Conservation (phyloP, 1,140 invertebrate genomes). For the Zaprionus taronus region DNA sequence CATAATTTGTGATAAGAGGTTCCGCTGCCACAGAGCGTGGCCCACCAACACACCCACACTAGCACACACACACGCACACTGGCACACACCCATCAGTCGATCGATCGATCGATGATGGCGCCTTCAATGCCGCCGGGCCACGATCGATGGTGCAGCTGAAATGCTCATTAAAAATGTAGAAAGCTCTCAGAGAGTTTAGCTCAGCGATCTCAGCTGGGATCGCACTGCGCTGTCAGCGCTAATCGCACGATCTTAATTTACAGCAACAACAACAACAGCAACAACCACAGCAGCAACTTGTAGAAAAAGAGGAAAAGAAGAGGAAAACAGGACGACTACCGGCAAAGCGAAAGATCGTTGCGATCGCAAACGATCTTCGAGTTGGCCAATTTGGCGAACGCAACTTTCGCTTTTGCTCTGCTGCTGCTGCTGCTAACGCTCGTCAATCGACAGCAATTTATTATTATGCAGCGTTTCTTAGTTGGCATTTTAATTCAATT, state of each 20-base stretch:
- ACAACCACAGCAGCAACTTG: constrained; percentile 40
- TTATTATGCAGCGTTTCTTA: constrained; percentile 74
- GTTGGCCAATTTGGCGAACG: constrained; percentile 73
- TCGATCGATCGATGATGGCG: constrained; percentile 39
- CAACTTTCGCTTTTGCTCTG: constrained; percentile 73
- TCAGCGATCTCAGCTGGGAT: constrained; percentile 44
- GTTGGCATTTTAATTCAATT: constrained; percentile 79
- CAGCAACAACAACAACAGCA: constrained; percentile 64
- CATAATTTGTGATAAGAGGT: constrained; percentile 56
- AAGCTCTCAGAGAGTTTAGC: constrained; percentile 63
- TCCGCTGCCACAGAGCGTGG: constrained; percentile 11
- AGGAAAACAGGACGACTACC: constrained; percentile 53
- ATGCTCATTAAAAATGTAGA: constrained; percentile 82
- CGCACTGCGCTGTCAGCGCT: constrained; percentile 67
- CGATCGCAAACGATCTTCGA: constrained; percentile 53
- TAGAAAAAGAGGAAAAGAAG: background rate
- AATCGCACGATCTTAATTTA: constrained; percentile 83
- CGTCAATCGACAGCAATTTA: constrained; percentile 81
- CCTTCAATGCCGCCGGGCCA: constrained; percentile 56
- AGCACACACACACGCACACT: constrained; percentile 6
- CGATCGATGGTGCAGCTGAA: constrained; percentile 71
- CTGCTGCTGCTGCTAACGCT: constrained; percentile 62
- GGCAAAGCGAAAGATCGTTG: constrained; percentile 43
- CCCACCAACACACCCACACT: constrained; percentile 44
- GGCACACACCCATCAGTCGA: constrained; percentile 14